phyloP scores from a whole-genome alignment of 1,140 invertebrate species.

The Bactericera cockerelli region DNA sequence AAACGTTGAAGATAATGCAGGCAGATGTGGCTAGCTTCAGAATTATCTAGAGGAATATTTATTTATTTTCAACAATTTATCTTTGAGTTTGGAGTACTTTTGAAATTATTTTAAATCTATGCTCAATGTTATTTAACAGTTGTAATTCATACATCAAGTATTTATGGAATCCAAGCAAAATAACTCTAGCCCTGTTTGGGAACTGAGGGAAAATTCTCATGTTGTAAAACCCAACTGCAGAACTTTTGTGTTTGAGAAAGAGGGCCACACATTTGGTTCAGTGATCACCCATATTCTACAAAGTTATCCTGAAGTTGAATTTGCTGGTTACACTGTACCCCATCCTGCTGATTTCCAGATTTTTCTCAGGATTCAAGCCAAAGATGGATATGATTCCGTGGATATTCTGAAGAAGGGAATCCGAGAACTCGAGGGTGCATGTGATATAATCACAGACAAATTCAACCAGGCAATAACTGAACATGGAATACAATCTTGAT shows the following conservation, averaged over 20 bases:
- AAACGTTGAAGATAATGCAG: too few species aligned
- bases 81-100: too few species aligned
- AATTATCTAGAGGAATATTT: too few species aligned
- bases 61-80: too few species aligned
- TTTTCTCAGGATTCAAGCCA: neutral
- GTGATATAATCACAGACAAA: neutral
- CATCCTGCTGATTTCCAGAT: constrained; percentile 1
- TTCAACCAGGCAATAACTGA: neutral
- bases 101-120: too few species aligned
- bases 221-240: neutral
- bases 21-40: too few species aligned
- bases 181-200: neutral
- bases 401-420: neutral
- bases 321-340: neutral
- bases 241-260: constrained; percentile 7
- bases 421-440: neutral
- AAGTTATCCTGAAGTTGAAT: constrained; percentile 3
- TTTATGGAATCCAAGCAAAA: constrained; percentile 1
- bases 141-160: neutral
- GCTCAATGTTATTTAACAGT: too few species aligned
- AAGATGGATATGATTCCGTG: constrained; percentile 2
- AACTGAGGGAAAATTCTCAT: neutral
- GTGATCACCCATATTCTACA: neutral
- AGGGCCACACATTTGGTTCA: constrained; percentile 2
- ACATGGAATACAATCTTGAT: neutral